Conservation (phyloP, 2,888 invertebrate genomes). For the Mechanitis mazaeus region DNA sequence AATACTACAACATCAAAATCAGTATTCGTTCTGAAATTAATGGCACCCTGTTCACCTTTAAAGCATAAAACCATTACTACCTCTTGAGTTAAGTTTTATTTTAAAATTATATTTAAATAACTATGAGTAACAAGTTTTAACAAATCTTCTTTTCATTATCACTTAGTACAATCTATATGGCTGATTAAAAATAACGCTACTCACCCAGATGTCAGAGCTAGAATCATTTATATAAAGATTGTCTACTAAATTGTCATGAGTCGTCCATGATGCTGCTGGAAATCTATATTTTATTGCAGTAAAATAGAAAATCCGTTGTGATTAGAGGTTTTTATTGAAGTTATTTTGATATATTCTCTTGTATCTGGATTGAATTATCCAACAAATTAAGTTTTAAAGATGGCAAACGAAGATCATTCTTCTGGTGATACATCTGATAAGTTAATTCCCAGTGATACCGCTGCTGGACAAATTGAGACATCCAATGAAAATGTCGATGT, state of each 20-base stretch:
- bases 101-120: no score
- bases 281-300: slow-evolving; percentile 22
- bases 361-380: neutral
- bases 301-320: slow-evolving; percentile 16
- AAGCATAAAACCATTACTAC: no score
- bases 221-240: neutral
- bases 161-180: no score
- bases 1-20: no score
- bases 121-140: no score
- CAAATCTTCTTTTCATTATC: no score
- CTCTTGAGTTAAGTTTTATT: no score
- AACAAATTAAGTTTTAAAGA: slow-evolving; percentile 19
- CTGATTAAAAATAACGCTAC: neutral
- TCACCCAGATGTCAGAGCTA: slow-evolving; percentile 4
- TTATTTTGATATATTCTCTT: slow-evolving; percentile 1
- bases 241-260: slow-evolving; percentile 1
- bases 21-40: no score
- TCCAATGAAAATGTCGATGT: slow-evolving; percentile 52
- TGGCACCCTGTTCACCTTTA: no score
- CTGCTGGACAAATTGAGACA: slow-evolving; percentile 35
- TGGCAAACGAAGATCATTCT: slow-evolving; percentile 41
- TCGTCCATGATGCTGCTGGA: slow-evolving; percentile 24
- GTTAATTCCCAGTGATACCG: slow-evolving; percentile 41
- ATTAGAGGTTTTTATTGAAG: slow-evolving; percentile 2
- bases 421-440: slow-evolving; percentile 42